Base-by-base conservation (phyloP, 2,888 invertebrate genomes). In the Ischnus inquisitorius region DNA sequence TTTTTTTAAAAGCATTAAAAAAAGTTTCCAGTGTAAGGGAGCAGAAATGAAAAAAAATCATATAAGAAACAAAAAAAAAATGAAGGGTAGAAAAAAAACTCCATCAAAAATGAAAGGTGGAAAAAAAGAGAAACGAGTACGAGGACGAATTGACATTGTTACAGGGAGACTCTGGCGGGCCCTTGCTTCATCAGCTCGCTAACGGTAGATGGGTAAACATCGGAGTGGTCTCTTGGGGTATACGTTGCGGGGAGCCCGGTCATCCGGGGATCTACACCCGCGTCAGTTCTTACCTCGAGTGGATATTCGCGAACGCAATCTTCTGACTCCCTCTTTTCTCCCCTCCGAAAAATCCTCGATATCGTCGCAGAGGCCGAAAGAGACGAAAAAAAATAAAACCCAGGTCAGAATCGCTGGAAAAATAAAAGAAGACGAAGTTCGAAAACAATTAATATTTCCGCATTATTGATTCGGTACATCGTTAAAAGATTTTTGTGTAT, bases 151-250 rank as follows among this genome's bases (percentile, higher is more conserved):
- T 5, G 22, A 43, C 10, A 82, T 74, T 67, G 88, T 92, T 92
- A 0, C 93, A 97, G 97, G 97, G 97, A 10, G 97, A 98, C 93
- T 97, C 97, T 6, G 98, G 98, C 12, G 98, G 98, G 0, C 98
- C 98, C 0, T 93, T 98, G 46, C 95, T 97, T 93, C 95, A 96
- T 88, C 97, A 97, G 92, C 94, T 97, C 90, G 94, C 95, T 1
- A 96, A 96, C 90, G 96, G 96, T 0, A 95, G 97, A 65, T 98
- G 97, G 97, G 95, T 96, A 0, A 95, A 95, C 39, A 95, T 97
- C 62, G 98, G 98, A 0, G 95, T 98, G 77, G 98, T 98, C 0
- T 97, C 97, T 0, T 98, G 97, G 97, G 98, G 98, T 14, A 95
- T 97, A 48, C 95, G 96, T 2, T 98, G 98, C 90, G 98, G 97